These are phyloP conservation scores for Lasiurus borealis DNA, from an alignment of 2,113 vertebrate genomes.

Conservation along the genomic window DNA sequence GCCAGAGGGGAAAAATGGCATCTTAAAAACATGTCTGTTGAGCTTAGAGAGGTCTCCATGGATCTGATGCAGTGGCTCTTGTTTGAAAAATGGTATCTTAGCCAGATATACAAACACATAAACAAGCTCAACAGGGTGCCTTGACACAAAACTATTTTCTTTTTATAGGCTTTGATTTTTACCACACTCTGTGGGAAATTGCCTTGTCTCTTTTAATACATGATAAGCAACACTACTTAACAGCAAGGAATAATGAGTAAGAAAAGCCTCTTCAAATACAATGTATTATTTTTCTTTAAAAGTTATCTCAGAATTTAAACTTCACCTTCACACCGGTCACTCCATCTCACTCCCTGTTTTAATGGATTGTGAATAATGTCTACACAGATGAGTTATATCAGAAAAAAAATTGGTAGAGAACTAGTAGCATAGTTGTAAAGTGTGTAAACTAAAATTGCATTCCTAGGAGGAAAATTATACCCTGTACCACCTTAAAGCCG, in stretches of 20 bases:
- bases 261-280: constrained; percentile 64
- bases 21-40: constrained; percentile 35
- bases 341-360: background rate
- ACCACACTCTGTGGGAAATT: constrained; percentile 75
- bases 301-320: constrained; percentile 23
- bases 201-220: constrained; percentile 75
- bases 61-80: background rate
- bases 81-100: constrained; percentile 67
- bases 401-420: background rate
- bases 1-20: constrained; percentile 38
- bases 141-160: constrained; percentile 52
- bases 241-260: constrained; percentile 60
- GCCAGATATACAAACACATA: constrained; percentile 2
- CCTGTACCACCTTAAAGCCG: no score
- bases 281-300: constrained; percentile 49
- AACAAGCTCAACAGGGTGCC: constrained; percentile 52
- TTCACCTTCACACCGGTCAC: background rate
- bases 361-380: constrained; percentile 16
- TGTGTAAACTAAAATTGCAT: background rate
- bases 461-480: background rate
- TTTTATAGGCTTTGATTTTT: constrained; percentile 76
- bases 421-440: background rate
- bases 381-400: background rate
- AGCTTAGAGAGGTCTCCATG: constrained; percentile 7
- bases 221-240: constrained; percentile 67